A percentile compares a stretch with the other conserved stretches of the same genome.
Evolutionary conservation across 2,113 vertebrate genomes (phyloP).

Genomic region (Pterophyllum scalare): DNA sequence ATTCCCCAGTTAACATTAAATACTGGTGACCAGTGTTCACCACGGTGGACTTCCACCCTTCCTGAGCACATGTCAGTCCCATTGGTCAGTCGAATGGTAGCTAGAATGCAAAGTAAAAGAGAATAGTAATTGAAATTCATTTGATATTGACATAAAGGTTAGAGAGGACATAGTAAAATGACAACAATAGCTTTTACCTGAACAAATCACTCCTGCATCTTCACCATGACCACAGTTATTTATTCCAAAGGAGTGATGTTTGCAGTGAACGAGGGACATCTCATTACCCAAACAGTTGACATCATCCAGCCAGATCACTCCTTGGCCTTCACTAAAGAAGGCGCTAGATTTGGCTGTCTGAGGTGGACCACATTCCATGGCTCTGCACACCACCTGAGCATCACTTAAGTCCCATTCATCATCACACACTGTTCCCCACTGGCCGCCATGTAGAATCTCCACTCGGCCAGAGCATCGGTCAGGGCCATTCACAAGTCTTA

Average conservation of each 20-base stretch:
- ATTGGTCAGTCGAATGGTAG: constrained; percentile 22
- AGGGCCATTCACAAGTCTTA: constrained; percentile 66
- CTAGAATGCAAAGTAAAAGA: constrained; percentile 37
- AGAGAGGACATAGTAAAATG: not conserved
- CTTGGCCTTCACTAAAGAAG: constrained; percentile 61
- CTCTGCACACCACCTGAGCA: constrained; percentile 72
- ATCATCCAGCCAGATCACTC: constrained; percentile 62
- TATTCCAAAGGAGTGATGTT: constrained; percentile 17
- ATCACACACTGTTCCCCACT: constrained; percentile 75
- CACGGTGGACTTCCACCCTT: constrained; percentile 53
- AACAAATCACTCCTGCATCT: constrained; percentile 77
- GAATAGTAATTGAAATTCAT: not conserved
- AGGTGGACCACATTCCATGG: constrained; percentile 71
- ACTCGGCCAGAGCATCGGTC: constrained; percentile 73
- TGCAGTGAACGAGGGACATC: constrained; percentile 50
- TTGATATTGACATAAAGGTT: too few species aligned
- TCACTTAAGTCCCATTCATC: constrained; percentile 67
- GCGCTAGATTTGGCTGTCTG: constrained; percentile 11
- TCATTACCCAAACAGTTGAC: constrained; percentile 62
- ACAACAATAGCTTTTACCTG: constrained; percentile 46
- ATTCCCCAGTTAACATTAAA: constrained; percentile 50
- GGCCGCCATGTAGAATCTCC: constrained; percentile 58
- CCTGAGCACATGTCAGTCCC: constrained; percentile 64
- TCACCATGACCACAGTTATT: constrained; percentile 62
- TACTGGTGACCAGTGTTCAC: constrained; percentile 43